Evolutionary conservation across 2,797 vertebrate species (phyloP), one percentile per base, ranked within the genome.

Genomic region (Eupleurogrammus muticus): DNA sequence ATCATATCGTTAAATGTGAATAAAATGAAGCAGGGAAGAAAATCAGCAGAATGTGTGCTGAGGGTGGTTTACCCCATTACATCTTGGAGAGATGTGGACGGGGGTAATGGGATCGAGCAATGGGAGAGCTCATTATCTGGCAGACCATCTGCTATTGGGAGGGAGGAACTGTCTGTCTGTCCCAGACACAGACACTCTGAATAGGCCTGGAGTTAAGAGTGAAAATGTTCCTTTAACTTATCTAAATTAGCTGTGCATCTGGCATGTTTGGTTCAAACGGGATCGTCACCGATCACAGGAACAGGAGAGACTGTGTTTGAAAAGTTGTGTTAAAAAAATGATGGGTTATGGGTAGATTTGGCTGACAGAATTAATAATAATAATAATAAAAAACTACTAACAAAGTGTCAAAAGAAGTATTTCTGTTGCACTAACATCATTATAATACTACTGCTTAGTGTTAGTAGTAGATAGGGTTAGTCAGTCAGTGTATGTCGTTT

Each of bases 81-180:
- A 66, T 74, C 72, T 67, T 35, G 77, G 82, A 74, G 80, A 63
- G 65, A 66, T 73, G 82, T 77, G 77, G 82, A 67, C 52, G 84
- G 79, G 82, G 80, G 75, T 86, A 83, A 86, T 83, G 82, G 85
- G 82, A 81, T 81, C 84, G 67, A 84, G 82, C 84, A 87, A 84
- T 84, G 79, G 81, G 86, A 85, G 88, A 87, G 87, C 89, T 90
- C 86, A 92, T 92, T 91, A 92, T 92, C 85, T 86, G 83, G 85
- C 74, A 77, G 86, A 80, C 90, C 90, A 91, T 92, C 90, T 92
- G 90, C 86, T 87, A 70, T 74, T 54, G 84, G 86, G 86, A 89
- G 83, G 87, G 87, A 84, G 83, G 83, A 81, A 56, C 74, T 87
- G 88, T 90, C 83, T 87, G 83, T 87, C 79, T 64, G 76, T 75